Percentiles rank a stretch among this genome's conserved stretches.
These are phyloP conservation scores for Harpegnathos saltator DNA, from an alignment of 1,140 invertebrate species.

Conservation along the genomic window DNA sequence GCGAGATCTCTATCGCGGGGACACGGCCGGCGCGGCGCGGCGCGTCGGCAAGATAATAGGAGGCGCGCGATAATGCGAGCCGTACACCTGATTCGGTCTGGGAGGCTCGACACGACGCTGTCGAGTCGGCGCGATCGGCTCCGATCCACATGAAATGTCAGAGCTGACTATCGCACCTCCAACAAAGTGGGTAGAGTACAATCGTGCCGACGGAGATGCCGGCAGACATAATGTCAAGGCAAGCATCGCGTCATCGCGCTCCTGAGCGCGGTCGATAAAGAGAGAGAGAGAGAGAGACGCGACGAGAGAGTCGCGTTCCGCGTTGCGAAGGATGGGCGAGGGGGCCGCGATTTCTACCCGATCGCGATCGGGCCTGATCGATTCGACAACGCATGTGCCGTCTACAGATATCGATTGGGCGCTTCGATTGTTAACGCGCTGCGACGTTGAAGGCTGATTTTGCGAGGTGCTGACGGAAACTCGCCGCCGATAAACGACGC, in stretches of 20 bases:
- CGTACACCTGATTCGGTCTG: constrained; percentile 65
- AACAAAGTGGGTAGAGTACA: constrained; percentile 55
- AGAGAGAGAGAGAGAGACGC: constrained; percentile 52
- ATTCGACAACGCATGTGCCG: too few species aligned
- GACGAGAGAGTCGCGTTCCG: constrained; percentile 59
- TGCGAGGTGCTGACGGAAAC: too few species aligned
- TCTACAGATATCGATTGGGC: too few species aligned
- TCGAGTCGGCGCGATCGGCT: constrained; percentile 56
- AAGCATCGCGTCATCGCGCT: constrained; percentile 63
- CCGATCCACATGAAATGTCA: constrained; percentile 72
- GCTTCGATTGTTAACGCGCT: too few species aligned
- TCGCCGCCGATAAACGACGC: background rate
- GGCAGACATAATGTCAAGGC: constrained; percentile 75
- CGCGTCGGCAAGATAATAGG: constrained; percentile 32
- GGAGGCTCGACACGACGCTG: constrained; percentile 63
- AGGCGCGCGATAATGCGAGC: constrained; percentile 27
- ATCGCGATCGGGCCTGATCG: too few species aligned
- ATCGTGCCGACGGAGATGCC: constrained; percentile 41
- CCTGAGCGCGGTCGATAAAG: background rate
- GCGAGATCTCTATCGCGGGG: constrained; percentile 34
- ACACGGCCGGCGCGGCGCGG: constrained; percentile 15
- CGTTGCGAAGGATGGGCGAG: constrained; percentile 52
- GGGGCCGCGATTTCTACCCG: too few species aligned
- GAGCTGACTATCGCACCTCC: constrained; percentile 66
- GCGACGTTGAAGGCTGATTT: background rate